Conservation (phyloP, 2,113 vertebrate species). For the Antennarius striatus region DNA sequence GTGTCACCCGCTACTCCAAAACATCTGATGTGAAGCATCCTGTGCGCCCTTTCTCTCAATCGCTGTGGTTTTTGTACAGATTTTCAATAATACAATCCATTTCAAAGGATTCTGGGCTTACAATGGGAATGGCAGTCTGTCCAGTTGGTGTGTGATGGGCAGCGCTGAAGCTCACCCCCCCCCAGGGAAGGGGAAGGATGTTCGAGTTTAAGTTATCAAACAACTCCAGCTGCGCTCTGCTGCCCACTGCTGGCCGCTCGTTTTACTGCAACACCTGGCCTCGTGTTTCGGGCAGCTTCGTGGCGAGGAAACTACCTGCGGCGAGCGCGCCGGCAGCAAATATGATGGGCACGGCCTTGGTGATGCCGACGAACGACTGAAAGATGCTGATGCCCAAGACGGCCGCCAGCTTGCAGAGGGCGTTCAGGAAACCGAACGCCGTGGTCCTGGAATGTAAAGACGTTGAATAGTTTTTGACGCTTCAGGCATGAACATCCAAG, state of each 20-base stretch:
- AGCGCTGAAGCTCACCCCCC: conserved; percentile 50
- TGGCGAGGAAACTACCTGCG: conserved; percentile 90
- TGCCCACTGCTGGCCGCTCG: conserved; percentile 54
- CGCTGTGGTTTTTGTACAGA: conserved; percentile 24
- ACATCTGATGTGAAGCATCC: conserved; percentile 17
- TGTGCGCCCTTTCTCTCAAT: conserved; percentile 37
- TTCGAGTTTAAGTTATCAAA: conserved; percentile 67
- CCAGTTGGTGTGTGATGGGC: conserved; percentile 54
- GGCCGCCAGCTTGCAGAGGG: conserved; percentile 91
- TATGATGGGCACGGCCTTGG: conserved; percentile 92
- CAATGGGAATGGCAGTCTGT: conserved; percentile 58
- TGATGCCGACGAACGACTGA: conserved; percentile 95
- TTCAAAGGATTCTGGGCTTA: conserved; percentile 73
- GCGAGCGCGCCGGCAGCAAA: conserved; percentile 90
- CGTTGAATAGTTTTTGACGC: no score
- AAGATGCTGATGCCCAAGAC: conserved; percentile 98
- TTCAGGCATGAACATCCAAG: no score
- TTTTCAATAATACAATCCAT: conserved; percentile 52
- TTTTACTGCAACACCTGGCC: conserved; percentile 92
- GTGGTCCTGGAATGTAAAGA: conserved; percentile 81
- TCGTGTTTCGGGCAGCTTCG: conserved; percentile 92
- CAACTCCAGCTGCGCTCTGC: conserved; percentile 56
- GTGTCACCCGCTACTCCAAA: neutral
- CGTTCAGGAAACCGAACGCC: conserved; percentile 94
- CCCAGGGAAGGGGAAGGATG: conserved; percentile 28